A percentile compares a stretch with the other conserved stretches of the same genome.
phyloP scores from a whole-genome alignment of 2,113 vertebrate species.

The Menura novaehollandiae region DNA sequence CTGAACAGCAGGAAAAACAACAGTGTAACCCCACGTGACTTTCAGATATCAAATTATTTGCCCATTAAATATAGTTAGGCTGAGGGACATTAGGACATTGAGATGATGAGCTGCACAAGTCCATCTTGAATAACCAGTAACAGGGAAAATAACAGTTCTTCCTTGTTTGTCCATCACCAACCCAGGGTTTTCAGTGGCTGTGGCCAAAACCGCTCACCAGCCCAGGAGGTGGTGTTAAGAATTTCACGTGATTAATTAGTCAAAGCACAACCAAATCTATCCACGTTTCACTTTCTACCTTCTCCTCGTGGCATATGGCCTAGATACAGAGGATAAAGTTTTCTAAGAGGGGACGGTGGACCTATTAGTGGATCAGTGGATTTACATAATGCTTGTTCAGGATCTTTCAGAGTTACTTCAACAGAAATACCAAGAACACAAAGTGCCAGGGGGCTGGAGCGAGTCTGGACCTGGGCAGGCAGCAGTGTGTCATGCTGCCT shows the following conservation, averaged over 20 bases:
- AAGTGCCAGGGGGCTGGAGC: neutral
- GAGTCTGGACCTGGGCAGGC: neutral
- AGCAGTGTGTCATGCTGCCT: neutral
- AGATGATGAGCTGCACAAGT: neutral
- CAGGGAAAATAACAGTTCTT: neutral
- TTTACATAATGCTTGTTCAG: neutral
- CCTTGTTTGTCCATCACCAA: neutral
- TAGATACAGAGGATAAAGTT: neutral
- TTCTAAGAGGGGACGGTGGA: neutral
- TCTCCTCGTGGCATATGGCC: neutral
- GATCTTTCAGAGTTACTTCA: neutral
- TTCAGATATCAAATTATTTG: neutral
- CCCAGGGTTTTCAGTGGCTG: neutral
- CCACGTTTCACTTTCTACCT: neutral
- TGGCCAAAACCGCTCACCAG: neutral
- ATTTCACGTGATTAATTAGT: neutral
- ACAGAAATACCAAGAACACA: neutral
- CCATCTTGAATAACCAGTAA: constrained; percentile 8
- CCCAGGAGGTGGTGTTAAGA: neutral
- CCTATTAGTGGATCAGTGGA: neutral
- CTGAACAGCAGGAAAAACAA: neutral
- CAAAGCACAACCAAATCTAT: neutral
- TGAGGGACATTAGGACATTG: neutral
- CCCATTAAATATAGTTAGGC: neutral
- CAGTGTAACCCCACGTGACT: neutral